phyloP scores from a whole-genome alignment of 2,888 invertebrate genomes.

The Nymphalis polychloros region DNA sequence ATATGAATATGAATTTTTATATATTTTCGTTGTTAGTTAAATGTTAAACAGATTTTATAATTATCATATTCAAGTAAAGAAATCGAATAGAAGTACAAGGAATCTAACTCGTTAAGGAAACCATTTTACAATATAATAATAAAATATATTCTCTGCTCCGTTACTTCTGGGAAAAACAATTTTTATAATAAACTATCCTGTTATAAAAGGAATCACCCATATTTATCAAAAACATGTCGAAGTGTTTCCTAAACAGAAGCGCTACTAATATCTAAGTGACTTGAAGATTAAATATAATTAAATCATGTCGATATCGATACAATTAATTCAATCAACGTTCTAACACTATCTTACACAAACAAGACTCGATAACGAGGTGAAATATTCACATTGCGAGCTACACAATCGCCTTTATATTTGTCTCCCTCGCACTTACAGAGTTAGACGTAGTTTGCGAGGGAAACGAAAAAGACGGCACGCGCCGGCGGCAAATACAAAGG shows the following conservation, averaged over 20 bases:
- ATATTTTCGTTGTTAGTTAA: too few relatives aligned
- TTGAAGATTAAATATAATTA: constrained; percentile 19
- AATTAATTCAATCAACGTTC: constrained; percentile 52
- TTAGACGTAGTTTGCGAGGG: constrained; percentile 57
- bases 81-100: too few relatives aligned
- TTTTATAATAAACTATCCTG: too few relatives aligned
- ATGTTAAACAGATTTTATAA: too few relatives aligned
- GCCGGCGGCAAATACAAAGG: constrained; percentile 78
- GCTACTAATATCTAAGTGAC: constrained; percentile 8
- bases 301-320: constrained; percentile 58
- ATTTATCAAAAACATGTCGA: too few relatives aligned
- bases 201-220: too few relatives aligned
- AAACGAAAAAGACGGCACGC: constrained; percentile 76
- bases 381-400: constrained; percentile 80
- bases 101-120: too few relatives aligned
- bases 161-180: too few relatives aligned
- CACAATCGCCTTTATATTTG: constrained; percentile 66
- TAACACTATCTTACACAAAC: constrained; percentile 79
- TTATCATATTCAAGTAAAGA: too few relatives aligned
- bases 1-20: too few relatives aligned
- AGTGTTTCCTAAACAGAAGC: not conserved
- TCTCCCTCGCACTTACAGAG: constrained; percentile 61
- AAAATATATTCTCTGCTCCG: too few relatives aligned
- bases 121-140: too few relatives aligned
- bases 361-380: constrained; percentile 82